Base-by-base conservation (phyloP, 1,140 invertebrate species). In the Solenopsis fugax region DNA sequence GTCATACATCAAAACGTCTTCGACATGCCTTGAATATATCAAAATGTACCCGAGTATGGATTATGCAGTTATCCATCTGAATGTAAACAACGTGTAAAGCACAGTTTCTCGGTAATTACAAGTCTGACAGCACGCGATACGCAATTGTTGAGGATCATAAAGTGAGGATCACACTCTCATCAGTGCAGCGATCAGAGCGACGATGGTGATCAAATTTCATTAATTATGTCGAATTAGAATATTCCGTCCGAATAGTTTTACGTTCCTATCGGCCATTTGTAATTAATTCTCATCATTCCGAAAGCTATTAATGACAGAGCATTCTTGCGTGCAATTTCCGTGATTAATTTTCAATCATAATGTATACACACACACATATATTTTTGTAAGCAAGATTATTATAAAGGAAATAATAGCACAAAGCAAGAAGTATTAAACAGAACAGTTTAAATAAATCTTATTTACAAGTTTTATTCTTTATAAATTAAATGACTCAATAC, bases 221-320 rank as follows among this genome's bases (percentile, higher is more conserved):
- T 82, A 82, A 82, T 73, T 75, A 73, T n/a, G n/a, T 37, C 71
- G 73, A 84, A 75, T 84, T 50, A 75, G 80, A 82, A 75, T 84
- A 84, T 84, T 75, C 54, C 69, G 69, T 84, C 45, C 54, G 54
- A 84, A 84, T 60, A 84, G 80, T 84, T 84, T 75, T 71, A 82
- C 56, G 9, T 45, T 60, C 13, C 69, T 21, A 73, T 41, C 24
- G n/a, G 45, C 18, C 29, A 73, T n/a, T 73, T 52, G 77, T 84
- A 84, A 84, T 84, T 84, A 84, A 84, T 84, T 84, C 58, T 41
- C 69, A 60, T 84, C 80, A 75, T 73, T 82, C 21, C 80, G 18
- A 24, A 60, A 60, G 67, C 52, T 60, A 82, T 62, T 60, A 73
- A 60, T 60, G 21, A 71, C 34, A 45, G 29, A 41, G 41, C 69